Conservation (phyloP, 2,888 invertebrate species). For the Andrena marginata region DNA sequence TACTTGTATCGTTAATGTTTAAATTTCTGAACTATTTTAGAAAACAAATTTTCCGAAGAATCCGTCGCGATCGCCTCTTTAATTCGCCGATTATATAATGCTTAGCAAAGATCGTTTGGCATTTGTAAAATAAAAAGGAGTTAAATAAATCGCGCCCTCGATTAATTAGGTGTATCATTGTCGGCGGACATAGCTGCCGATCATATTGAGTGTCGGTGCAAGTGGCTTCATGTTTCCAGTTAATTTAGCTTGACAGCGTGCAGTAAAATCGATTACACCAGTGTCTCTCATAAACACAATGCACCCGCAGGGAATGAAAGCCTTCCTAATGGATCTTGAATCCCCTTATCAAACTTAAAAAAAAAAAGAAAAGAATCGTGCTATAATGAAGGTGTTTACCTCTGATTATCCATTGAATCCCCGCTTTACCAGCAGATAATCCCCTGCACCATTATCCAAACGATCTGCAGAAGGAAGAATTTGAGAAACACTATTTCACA, state of each 20-base stretch:
- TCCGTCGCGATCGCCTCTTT: not conserved
- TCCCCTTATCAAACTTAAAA: not conserved
- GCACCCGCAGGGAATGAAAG: not conserved
- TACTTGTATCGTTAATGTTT: no score
- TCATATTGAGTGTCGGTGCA: slow-evolving; percentile 32
- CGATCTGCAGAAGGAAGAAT: not conserved
- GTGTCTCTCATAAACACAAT: slow-evolving; percentile 28
- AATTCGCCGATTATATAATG: not conserved
- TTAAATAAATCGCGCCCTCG: not conserved
- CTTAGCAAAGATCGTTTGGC: not conserved
- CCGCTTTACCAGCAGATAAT: not conserved
- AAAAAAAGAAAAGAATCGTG: not conserved
- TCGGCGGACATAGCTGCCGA: slow-evolving; percentile 1
- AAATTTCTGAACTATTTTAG: not conserved
- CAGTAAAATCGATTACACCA: slow-evolving; percentile 44
- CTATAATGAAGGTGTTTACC: not conserved
- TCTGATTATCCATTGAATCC: not conserved
- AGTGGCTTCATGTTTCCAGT: slow-evolving; percentile 44
- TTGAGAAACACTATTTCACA: slow-evolving; percentile 16
- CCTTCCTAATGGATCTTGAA: not conserved
- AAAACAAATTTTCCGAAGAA: not conserved
- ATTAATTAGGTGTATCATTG: slow-evolving; percentile 30
- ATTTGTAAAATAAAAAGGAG: not conserved
- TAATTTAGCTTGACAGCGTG: slow-evolving; percentile 37
- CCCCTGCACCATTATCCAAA: not conserved